A percentile compares a stretch with the other conserved stretches of the same genome.
These are phyloP conservation scores for Xylocampa areola DNA, from an alignment of 2,888 invertebrate genomes.

Conservation along the genomic window DNA sequence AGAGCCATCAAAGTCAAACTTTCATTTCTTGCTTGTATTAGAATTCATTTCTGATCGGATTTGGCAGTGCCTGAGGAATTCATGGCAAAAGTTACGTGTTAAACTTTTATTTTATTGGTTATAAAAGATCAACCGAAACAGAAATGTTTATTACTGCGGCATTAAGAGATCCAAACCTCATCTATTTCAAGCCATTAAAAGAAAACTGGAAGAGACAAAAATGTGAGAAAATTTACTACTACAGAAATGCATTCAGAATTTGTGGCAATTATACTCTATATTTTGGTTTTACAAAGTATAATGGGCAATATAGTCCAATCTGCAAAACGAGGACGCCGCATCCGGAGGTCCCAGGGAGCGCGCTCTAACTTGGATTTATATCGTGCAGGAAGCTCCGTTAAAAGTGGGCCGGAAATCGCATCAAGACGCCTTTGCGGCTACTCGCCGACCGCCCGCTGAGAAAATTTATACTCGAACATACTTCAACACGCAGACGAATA, in stretches of 20 bases:
- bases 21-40: conserved; percentile 41
- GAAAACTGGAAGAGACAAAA: background rate
- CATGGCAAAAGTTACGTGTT: conserved; percentile 25
- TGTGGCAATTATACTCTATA: conserved; percentile 32
- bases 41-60: conserved; percentile 53
- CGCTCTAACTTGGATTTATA: conserved; percentile 82
- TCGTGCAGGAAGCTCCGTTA: conserved; percentile 79
- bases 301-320: conserved; percentile 53
- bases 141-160: background rate
- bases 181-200: background rate
- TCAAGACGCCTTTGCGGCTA: conserved; percentile 81
- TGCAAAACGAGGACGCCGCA: conserved; percentile 56
- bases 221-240: background rate
- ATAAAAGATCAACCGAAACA: conserved; percentile 2
- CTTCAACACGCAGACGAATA: conserved; percentile 47
- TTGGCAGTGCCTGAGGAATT: conserved; percentile 42
- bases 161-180: background rate
- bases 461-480: conserved; percentile 66
- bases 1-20: conserved; percentile 45
- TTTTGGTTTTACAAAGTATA: conserved; percentile 42
- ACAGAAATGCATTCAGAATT: background rate
- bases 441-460: conserved; percentile 69
- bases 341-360: conserved; percentile 65
- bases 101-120: conserved; percentile 16
- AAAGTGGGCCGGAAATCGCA: conserved; percentile 85